phyloP scores from a whole-genome alignment of 2,888 invertebrate genomes.

The Hydraecia micacea region DNA sequence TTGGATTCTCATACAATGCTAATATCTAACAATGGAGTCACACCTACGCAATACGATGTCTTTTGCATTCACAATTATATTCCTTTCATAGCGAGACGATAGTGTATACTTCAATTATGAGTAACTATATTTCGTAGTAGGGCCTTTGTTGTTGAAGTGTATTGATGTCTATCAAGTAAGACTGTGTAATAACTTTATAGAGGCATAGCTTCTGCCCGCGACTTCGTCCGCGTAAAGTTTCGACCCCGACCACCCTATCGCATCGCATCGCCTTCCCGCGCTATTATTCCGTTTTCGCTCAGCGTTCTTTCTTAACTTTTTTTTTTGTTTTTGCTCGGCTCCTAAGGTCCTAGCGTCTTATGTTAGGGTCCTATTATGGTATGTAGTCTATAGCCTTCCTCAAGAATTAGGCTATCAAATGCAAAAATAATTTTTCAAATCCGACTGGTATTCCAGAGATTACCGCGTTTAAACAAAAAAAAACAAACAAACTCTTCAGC shows the following conservation, averaged over 20 bases:
- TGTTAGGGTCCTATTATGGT: no score
- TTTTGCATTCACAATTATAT: conserved; percentile 47
- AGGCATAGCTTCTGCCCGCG: neutral
- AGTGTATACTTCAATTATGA: conserved; percentile 17
- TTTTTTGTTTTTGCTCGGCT: neutral
- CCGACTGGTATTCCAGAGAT: neutral
- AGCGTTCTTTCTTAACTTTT: neutral
- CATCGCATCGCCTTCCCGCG: neutral
- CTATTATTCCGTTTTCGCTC: neutral
- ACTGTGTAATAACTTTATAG: neutral
- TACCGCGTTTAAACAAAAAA: no score
- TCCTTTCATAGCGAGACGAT: conserved; percentile 41
- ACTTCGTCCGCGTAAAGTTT: neutral
- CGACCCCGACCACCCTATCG: neutral
- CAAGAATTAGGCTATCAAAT: neutral
- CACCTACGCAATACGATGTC: conserved; percentile 52
- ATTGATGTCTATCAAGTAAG: conserved; percentile 1
- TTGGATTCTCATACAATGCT: conserved; percentile 50
- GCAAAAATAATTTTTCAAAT: neutral
- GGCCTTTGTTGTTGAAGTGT: conserved; percentile 9
- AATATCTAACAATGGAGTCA: conserved; percentile 48
- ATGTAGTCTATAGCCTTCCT: neutral
- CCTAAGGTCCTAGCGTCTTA: no score
- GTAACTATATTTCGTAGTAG: neutral
- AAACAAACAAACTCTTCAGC: no score